Evolutionary conservation across 2,797 vertebrate species (phyloP).

Genomic region (Darevskia mixta): DNA sequence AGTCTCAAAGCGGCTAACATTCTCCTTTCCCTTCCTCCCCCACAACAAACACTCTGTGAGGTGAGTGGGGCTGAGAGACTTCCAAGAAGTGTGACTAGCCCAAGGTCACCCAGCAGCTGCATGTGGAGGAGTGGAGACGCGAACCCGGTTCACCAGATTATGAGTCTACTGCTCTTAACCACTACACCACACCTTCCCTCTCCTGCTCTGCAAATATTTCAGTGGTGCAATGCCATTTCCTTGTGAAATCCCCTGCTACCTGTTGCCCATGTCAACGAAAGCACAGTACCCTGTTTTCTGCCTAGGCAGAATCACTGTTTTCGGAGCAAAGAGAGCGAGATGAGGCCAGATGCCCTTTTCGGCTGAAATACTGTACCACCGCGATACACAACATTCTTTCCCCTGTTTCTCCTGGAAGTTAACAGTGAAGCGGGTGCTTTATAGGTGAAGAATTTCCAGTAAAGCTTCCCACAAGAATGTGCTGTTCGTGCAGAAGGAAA

Average conservation of each 20-base stretch:
- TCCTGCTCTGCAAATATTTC: conserved; percentile 38
- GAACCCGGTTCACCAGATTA: too few relatives aligned
- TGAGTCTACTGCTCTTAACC: too few relatives aligned
- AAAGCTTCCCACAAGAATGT: background rate
- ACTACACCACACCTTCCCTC: background rate
- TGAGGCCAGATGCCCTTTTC: background rate
- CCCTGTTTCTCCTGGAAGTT: conserved; percentile 8
- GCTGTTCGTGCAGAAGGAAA: background rate
- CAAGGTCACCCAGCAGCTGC: too few relatives aligned
- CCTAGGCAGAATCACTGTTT: conserved; percentile 15
- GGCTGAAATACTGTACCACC: background rate
- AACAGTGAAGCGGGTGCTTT: background rate
- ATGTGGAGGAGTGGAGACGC: too few relatives aligned
- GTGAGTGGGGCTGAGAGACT: too few relatives aligned
- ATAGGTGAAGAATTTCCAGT: background rate
- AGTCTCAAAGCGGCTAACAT: too few relatives aligned
- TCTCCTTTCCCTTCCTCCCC: too few relatives aligned
- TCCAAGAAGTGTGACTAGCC: too few relatives aligned
- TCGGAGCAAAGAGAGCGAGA: background rate
- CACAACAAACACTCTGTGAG: too few relatives aligned
- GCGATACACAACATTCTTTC: conserved; percentile 12
- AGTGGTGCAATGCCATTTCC: conserved; percentile 18
- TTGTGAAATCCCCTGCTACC: conserved; percentile 29
- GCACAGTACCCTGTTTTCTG: conserved; percentile 26
- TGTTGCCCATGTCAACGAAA: conserved; percentile 48